Evolutionary conservation across 2,888 invertebrate genomes (phyloP), one percentile per base, ranked within the genome.

Genomic region (Mesorhabditis sp.): DNA sequence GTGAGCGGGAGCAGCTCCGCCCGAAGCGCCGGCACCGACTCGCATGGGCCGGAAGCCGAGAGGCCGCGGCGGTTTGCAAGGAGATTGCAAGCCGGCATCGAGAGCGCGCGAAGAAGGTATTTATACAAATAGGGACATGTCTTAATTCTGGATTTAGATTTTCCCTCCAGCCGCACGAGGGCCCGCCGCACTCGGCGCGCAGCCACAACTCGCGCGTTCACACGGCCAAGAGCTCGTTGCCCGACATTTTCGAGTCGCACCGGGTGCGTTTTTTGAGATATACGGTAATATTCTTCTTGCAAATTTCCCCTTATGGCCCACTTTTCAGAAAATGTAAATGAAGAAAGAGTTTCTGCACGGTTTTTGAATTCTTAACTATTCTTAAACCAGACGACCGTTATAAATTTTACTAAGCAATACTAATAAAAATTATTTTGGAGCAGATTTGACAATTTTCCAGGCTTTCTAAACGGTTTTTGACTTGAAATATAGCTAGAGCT

Each of bases 201-300:
- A 50, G 58, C n/a, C 58, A 50, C 7, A 13, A 10, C 7, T 50
- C 58, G n/a, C 7, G 58, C 7, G 58, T 10, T 0, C n/a, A 28
- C 28, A 28, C 58, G 10, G 58, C 58, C 10, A 50, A 50, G n/a
- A 50, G 58, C 58, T 50, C 58, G 7, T n/a, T 50, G n/a, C 58
- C 58, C 58, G 58, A 50, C 58, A 50, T 50, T 50, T 50, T 50
- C n/a, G 58, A 50, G n/a, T 13, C 58, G n/a, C 58, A 50, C n/a
- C 58, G 58, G 7, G 58, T 50, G 10, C 7, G 58, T 50, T 50
- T 28, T 28, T 28, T 28, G 28, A 28, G 28, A 28, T 28, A 28
- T 28, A 28, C 28, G 28, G 28, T 28, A 28, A 28, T 28, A 28
- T 28, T n/a, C n/a, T 1, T 28, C 28, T 28, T 28, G 28, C 28